Evolutionary conservation across 2,113 vertebrate species (phyloP).

Genomic region (Peucedramus taeniatus): DNA sequence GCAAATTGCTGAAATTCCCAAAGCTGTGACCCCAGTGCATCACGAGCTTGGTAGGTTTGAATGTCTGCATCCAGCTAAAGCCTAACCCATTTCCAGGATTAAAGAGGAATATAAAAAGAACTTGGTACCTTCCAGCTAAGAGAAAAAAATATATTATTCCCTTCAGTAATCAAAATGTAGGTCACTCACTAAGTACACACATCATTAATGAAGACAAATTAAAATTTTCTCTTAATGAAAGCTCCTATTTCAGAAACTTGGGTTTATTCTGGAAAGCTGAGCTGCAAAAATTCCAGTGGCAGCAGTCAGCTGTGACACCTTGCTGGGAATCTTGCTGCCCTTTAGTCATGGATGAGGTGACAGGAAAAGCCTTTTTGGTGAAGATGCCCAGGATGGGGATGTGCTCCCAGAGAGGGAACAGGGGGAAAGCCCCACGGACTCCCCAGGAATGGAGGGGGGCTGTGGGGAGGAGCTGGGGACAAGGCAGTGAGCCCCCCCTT

Average conservation of each 20-base stretch:
- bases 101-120: constrained; percentile 50
- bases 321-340: background rate
- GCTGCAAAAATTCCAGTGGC: background rate
- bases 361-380: background rate
- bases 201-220: background rate
- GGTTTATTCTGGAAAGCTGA: background rate
- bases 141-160: constrained; percentile 2
- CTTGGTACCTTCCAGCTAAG: background rate
- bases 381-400: fast-evolving
- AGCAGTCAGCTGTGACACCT: background rate
- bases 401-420: background rate
- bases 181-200: background rate
- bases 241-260: background rate
- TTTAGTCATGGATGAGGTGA: fast-evolving
- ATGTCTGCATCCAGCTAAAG: background rate
- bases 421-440: fast-evolving
- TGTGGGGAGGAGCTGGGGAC: background rate
- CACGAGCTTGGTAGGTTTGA: background rate
- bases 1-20: background rate
- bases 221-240: background rate
- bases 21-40: background rate
- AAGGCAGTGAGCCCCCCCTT: too few relatives aligned
- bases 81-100: background rate
- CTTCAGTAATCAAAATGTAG: constrained; percentile 50
- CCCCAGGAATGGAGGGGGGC: background rate